Evolutionary conservation across 2,888 invertebrate species (phyloP).

Genomic region (Andrena praecox): DNA sequence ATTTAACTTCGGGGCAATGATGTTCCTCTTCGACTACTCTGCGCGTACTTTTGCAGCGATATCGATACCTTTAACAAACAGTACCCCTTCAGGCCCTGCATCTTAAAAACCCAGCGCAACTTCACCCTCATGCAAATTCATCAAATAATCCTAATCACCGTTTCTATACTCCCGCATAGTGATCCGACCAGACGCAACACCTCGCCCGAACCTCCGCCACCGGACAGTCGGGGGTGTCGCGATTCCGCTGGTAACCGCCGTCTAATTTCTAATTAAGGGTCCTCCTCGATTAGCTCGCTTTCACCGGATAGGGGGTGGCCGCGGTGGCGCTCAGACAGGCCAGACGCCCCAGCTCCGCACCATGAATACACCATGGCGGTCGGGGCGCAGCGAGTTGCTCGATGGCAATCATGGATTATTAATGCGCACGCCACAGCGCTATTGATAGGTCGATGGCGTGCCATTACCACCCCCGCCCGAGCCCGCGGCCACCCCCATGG

Average conservation of each 20-base stretch:
- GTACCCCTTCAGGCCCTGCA: too few species aligned
- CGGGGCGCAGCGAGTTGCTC: slow-evolving; percentile 57
- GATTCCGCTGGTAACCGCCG: slow-evolving; percentile 44
- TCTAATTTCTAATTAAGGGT: slow-evolving; percentile 63
- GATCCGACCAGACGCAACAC: background rate
- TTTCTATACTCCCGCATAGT: background rate
- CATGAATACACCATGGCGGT: slow-evolving; percentile 62
- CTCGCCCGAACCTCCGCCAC: background rate
- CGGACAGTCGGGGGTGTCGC: slow-evolving; percentile 32
- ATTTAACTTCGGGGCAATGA: slow-evolving; percentile 15
- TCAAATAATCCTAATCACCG: too few species aligned
- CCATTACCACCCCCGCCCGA: slow-evolving; percentile 72
- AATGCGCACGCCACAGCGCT: slow-evolving; percentile 74
- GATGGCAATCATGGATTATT: slow-evolving; percentile 76
- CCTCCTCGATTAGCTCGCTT: slow-evolving; percentile 58
- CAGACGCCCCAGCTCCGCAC: slow-evolving; percentile 37
- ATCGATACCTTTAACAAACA: background rate
- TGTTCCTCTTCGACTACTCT: background rate
- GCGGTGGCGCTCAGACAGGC: slow-evolving; percentile 20
- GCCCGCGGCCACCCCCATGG: slow-evolving; percentile 61
- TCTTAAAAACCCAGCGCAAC: too few species aligned
- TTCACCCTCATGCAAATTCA: too few species aligned
- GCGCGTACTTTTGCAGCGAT: background rate
- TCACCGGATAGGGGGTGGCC: slow-evolving; percentile 33
- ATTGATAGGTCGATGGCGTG: slow-evolving; percentile 77